Evolutionary conservation across 2,888 invertebrate genomes (phyloP).

Genomic region (Crossocerus cetratus): DNA sequence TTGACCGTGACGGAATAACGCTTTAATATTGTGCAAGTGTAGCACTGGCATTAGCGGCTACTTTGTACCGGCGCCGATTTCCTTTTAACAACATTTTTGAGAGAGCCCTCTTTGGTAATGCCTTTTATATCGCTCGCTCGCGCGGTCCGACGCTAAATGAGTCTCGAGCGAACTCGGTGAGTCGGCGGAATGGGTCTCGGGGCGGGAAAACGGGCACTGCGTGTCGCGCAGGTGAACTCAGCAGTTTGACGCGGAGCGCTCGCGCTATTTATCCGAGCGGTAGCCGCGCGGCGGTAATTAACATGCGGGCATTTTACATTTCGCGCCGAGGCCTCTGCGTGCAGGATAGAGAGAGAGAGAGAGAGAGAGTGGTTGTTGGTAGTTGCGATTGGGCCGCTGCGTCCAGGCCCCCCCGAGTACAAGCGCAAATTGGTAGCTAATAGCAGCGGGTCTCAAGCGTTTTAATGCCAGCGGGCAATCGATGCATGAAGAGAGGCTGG

Average conservation of each 20-base stretch:
- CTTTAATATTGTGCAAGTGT: slow-evolving; percentile 1
- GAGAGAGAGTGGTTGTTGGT: too few relatives aligned
- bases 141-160: too few relatives aligned
- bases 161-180: neutral
- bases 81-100: neutral
- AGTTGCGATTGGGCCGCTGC: too few relatives aligned
- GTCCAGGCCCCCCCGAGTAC: neutral
- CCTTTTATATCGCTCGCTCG: neutral
- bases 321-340: too few relatives aligned
- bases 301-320: too few relatives aligned
- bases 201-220: neutral
- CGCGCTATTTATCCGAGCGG: too few relatives aligned
- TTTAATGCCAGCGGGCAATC: slow-evolving; percentile 31
- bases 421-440: slow-evolving; percentile 3
- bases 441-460: slow-evolving; percentile 25
- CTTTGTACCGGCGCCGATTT: neutral
- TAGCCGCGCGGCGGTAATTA: too few relatives aligned
- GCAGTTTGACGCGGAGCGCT: too few relatives aligned
- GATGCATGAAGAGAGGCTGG: slow-evolving; percentile 25
- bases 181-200: too few relatives aligned
- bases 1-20: slow-evolving; percentile 2
- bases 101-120: too few relatives aligned
- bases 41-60: neutral
- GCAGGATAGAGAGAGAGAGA: too few relatives aligned
- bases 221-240: neutral